Base-by-base conservation (phyloP, 2,888 invertebrate genomes). In the Gonocerus acuteangulatus region DNA sequence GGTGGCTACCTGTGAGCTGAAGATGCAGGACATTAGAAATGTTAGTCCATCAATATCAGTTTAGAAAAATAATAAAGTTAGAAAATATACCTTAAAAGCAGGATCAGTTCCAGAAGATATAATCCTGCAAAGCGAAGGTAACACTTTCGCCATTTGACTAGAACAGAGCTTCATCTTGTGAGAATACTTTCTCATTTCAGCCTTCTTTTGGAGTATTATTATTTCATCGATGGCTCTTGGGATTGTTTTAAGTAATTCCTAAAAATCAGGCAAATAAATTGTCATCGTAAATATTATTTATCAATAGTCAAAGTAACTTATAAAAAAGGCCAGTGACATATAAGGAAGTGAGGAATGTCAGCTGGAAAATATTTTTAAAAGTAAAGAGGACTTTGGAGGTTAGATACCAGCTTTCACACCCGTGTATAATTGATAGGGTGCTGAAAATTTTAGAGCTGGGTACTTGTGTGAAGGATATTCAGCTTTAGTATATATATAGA, bases 151-250 rank as follows among this genome's bases (percentile, higher is more conserved):
- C 23, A 65, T 45, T 44, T 65, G 64, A 57, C 64, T 62, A 13
- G 62, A 59, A 42, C 64, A 65, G 4, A 65, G 57, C 56, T 62
- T 65, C 22, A 56, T 61, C 57, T 62, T 65, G 45, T 44, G 27
- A 18, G 61, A 51, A 39, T 48, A 65, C 13, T 36, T 49, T 23
- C 56, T 54, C 45, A 58, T 42, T 51, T 60, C 56, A 7, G 60
- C 21, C 39, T 44, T 27, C 36, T 60, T 48, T 21, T 45, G 45
- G 21, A 42, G 18, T 3, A 44, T 15, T n/a, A 39, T 19, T 11
- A 65, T 60, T 36, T 59, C 59, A 48, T 59, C 59, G 15, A 59
- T 39, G 21, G 59, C 59, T 16, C 15, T n/a, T 13, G 58, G 58
- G 27, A 58, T 36, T 45, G 44, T 48, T 47, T 58, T 45, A 11